Evolutionary conservation across 2,888 invertebrate species (phyloP), one percentile per base, ranked within the genome.

Genomic region (Spatulosminthurus flaviceps): DNA sequence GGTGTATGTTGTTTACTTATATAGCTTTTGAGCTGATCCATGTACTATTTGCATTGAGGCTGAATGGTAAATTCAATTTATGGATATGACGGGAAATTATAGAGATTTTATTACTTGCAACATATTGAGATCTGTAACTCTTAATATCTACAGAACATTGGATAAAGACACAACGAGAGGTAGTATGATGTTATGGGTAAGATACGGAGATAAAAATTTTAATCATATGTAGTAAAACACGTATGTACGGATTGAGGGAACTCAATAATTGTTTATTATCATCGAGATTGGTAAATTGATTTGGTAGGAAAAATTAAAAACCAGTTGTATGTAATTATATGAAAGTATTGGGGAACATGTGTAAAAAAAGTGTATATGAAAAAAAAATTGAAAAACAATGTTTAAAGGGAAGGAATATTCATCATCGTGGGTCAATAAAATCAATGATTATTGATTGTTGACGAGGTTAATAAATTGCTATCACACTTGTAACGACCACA

Each of bases 371-470:
- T 13, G 16, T 2, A 51, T 13, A 41, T 41, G 51, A 19, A n/a
- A n/a, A 51, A 51, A 51, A 19, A 2, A 19, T 1, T 11, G n/a
- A 51, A 51, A 51, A 51, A 4, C 4, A 51, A 2, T 13, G 19
- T 51, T 51, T 51, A 19, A 51, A 51, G 51, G 51, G 13, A 51
- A n/a, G 16, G n/a, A 51, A 51, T 19, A 51, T 51, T 13, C 51
- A 51, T 51, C n/a, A 51, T 51, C 51, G n/a, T n/a, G 16, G n/a
- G 51, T 13, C 19, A n/a, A 51, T 51, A 51, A 51, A 51, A 51
- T 51, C 51, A 51, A n/a, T 51, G 19, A 51, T 51, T 51, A 51
- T 51, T 51, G 51, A 51, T 51, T 51, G 51, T n/a, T 51, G 51
- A 51, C 5, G 51, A 51, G 16, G 51, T 51, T 51, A 51, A 51